Percentiles rank a stretch among this genome's conserved stretches.
Conservation (phyloP, 2,113 vertebrate species). For the Lamprologus lemairii region DNA sequence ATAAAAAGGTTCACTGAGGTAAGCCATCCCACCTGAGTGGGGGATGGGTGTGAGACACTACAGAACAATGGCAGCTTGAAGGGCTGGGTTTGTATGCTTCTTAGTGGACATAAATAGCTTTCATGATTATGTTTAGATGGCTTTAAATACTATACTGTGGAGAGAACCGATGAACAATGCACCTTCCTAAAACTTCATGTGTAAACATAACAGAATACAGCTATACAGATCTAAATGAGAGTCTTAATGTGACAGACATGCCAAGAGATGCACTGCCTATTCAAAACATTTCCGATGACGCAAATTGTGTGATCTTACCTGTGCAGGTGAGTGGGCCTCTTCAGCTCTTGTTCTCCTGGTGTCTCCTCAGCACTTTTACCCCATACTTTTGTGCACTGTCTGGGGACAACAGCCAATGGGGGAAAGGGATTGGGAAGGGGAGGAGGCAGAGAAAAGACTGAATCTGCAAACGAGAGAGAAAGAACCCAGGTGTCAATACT, state of each 20-base stretch:
- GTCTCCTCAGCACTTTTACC: constrained; percentile 29
- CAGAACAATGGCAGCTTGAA: background rate
- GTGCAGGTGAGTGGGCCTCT: constrained; percentile 24
- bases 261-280: background rate
- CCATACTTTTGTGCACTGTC: constrained; percentile 41
- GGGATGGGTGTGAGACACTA: background rate
- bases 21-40: background rate
- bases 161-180: background rate
- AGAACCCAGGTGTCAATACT: background rate
- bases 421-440: background rate
- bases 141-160: background rate
- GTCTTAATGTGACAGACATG: background rate
- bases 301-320: constrained; percentile 6
- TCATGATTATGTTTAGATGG: background rate
- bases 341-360: background rate
- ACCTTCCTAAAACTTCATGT: background rate
- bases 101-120: background rate
- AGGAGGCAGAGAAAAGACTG: background rate
- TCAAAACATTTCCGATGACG: background rate
- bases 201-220: background rate
- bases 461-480: background rate
- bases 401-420: background rate
- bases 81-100: background rate
- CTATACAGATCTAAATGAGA: background rate
- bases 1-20: background rate